These are phyloP conservation scores for Acronicta leporina DNA, from an alignment of 2,888 invertebrate species.

Conservation along the genomic window DNA sequence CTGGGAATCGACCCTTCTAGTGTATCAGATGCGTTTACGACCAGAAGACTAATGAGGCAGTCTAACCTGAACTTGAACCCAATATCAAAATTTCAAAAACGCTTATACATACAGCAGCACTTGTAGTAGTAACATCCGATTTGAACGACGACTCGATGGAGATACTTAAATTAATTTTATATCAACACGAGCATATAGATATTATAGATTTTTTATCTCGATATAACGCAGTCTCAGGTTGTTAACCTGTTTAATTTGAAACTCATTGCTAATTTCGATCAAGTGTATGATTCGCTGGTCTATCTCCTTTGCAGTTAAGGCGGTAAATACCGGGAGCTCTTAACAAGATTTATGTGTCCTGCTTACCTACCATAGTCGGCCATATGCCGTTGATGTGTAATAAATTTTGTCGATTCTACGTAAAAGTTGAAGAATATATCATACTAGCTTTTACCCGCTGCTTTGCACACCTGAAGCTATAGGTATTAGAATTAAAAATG, in stretches of 20 bases:
- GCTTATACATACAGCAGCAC: too few species aligned
- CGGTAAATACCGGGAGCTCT: constrained; percentile 43
- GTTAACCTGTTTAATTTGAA: constrained; percentile 24
- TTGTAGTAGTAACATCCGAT: too few species aligned
- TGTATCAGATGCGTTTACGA: too few species aligned
- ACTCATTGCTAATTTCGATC: constrained; percentile 32
- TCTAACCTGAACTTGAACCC: not conserved
- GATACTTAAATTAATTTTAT: constrained; percentile 14
- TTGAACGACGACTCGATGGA: not conserved
- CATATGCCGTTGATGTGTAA: constrained; percentile 16
- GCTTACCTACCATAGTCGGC: constrained; percentile 29
- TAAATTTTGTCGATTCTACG: constrained; percentile 15
- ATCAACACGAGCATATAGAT: constrained; percentile 8
- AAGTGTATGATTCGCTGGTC: constrained; percentile 26
- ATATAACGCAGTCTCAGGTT: constrained; percentile 34
- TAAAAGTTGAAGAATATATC: constrained; percentile 12
- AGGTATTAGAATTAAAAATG: too few species aligned
- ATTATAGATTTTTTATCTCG: constrained; percentile 32
- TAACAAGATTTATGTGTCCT: constrained; percentile 54
- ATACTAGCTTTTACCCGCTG: too few species aligned
- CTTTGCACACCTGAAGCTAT: too few species aligned
- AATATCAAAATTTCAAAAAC: too few species aligned
- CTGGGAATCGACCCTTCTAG: too few species aligned
- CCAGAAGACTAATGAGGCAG: too few species aligned
- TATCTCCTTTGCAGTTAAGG: constrained; percentile 21